Conservation (phyloP, 2,888 invertebrate species). For the Congeria kusceri region DNA sequence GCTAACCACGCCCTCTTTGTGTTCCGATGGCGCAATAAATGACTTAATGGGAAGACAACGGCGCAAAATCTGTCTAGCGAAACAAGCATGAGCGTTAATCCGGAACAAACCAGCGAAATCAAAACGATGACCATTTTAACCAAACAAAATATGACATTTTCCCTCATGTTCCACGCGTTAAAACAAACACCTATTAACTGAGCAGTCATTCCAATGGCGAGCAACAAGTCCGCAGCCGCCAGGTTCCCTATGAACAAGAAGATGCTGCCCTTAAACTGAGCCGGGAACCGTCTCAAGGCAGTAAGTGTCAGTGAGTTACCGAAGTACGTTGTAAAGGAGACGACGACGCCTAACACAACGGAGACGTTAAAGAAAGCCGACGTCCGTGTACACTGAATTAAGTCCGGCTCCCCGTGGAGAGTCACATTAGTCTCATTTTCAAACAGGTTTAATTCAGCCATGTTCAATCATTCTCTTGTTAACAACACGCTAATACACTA, state of each 20-base stretch:
- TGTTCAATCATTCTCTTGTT: no score
- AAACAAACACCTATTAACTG: not conserved
- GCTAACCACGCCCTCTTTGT: not conserved
- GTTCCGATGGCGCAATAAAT: not conserved
- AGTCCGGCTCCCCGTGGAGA: no score
- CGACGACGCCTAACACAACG: no score
- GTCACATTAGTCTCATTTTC: no score
- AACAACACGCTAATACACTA: no score
- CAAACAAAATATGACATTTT: conserved; percentile 6
- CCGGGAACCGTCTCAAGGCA: no score
- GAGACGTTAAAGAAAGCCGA: no score
- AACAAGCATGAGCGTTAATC: conserved; percentile 1
- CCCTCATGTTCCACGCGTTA: not conserved
- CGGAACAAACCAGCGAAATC: not conserved
- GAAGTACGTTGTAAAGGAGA: no score
- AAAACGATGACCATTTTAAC: not conserved
- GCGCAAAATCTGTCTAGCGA: conserved; percentile 29
- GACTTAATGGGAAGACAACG: conserved; percentile 17
- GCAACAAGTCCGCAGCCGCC: conserved; percentile 6
- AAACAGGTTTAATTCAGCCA: no score
- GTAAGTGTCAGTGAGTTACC: no score
- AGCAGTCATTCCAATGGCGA: conserved; percentile 13
- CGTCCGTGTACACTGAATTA: no score
- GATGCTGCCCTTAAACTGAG: conserved; percentile 10
- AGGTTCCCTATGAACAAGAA: conserved; percentile 8